Evolutionary conservation across 1,140 invertebrate genomes (phyloP).

Genomic region (Bombus picipes): DNA sequence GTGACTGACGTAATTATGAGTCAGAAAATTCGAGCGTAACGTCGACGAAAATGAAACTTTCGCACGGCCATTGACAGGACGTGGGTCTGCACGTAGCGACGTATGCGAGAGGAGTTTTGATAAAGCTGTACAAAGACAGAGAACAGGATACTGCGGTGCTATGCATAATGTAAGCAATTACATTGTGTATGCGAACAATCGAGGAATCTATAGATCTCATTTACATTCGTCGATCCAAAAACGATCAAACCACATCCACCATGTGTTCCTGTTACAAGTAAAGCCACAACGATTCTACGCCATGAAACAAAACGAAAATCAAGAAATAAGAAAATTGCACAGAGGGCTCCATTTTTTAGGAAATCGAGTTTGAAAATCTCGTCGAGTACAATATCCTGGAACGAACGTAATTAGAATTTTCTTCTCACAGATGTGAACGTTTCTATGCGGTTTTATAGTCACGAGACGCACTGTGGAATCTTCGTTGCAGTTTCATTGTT

Average conservation of each 20-base stretch:
- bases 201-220: neutral
- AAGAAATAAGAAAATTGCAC: too few species aligned
- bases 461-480: too few species aligned
- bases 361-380: too few species aligned
- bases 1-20: neutral
- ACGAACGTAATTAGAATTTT: too few species aligned
- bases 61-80: constrained; percentile 43
- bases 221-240: neutral
- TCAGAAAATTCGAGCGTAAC: constrained; percentile 11
- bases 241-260: neutral
- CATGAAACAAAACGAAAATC: too few species aligned
- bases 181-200: constrained; percentile 20
- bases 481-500: too few species aligned
- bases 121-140: constrained; percentile 20
- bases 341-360: too few species aligned
- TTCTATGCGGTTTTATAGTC: too few species aligned
- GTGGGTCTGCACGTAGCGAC: constrained; percentile 30
- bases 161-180: constrained; percentile 18
- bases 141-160: constrained; percentile 20
- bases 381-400: too few species aligned
- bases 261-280: neutral
- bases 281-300: too few species aligned
- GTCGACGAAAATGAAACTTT: constrained; percentile 14
- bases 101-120: constrained; percentile 41
- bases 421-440: too few species aligned